Evolutionary conservation across 2,888 invertebrate genomes (phyloP).

Genomic region (Spodoptera picta): DNA sequence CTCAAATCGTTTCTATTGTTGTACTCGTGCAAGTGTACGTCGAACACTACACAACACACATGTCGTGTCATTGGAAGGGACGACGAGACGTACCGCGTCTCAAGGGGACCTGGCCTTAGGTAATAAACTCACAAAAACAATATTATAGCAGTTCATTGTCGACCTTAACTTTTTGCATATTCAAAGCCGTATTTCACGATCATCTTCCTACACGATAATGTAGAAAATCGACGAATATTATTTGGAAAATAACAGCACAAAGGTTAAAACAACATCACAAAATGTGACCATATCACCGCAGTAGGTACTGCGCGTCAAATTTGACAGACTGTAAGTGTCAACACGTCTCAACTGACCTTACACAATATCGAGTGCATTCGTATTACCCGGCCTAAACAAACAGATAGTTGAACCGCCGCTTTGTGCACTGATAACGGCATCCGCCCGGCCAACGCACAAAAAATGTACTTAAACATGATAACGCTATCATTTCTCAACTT

Average conservation of each 20-base stretch:
- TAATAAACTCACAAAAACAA: constrained; percentile 8
- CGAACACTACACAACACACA: constrained; percentile 20
- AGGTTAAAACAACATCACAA: constrained; percentile 15
- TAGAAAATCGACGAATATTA: constrained; percentile 2
- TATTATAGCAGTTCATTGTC: neutral
- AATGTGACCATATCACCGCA: neutral
- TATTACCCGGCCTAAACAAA: constrained; percentile 73
- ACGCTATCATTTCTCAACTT: constrained; percentile 60
- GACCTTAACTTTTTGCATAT: neutral
- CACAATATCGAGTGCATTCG: constrained; percentile 72
- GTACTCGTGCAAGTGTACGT: neutral
- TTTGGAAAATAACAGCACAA: constrained; percentile 16
- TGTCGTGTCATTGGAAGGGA: constrained; percentile 27
- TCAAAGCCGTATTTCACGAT: too few species aligned
- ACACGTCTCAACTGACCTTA: constrained; percentile 78
- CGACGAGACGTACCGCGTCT: neutral
- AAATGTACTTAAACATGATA: constrained; percentile 67
- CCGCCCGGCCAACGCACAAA: constrained; percentile 73
- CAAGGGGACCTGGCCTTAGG: constrained; percentile 21
- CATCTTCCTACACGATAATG: neutral
- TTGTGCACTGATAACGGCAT: constrained; percentile 77
- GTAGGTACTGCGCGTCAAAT: constrained; percentile 23
- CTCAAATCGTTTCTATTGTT: constrained; percentile 52
- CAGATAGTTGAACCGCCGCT: constrained; percentile 62
- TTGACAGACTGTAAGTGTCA: constrained; percentile 47